A percentile compares a stretch with the other conserved stretches of the same genome.
Evolutionary conservation across 2,888 invertebrate genomes (phyloP).

Genomic region (Apamea sordens): DNA sequence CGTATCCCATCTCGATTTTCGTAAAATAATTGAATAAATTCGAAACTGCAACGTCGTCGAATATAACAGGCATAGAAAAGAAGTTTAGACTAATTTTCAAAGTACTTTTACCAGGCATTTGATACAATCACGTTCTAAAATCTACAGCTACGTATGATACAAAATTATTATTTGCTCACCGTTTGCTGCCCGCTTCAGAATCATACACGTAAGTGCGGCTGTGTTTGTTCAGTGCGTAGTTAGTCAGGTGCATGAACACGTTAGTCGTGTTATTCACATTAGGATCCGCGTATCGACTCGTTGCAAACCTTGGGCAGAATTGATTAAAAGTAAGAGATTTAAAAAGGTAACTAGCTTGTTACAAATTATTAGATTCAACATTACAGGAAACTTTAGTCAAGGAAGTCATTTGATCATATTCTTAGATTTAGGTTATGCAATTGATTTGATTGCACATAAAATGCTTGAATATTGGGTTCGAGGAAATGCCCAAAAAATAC

Average conservation of each 20-base stretch:
- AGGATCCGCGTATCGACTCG: slow-evolving; percentile 96
- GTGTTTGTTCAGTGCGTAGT: slow-evolving; percentile 98
- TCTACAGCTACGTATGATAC: background rate
- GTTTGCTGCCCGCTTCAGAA: slow-evolving; percentile 96
- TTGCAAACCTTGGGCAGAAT: slow-evolving; percentile 93
- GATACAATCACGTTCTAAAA: background rate
- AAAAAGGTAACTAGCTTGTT: background rate
- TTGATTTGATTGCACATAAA: slow-evolving; percentile 16
- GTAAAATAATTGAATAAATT: background rate
- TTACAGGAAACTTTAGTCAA: background rate
- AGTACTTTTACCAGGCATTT: slow-evolving; percentile 15
- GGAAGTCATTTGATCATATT: background rate
- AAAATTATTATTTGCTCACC: slow-evolving; percentile 84
- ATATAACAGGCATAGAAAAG: background rate
- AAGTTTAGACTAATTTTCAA: background rate
- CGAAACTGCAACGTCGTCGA: background rate
- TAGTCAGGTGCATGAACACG: slow-evolving; percentile 98
- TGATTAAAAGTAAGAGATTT: background rate
- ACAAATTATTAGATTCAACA: background rate
- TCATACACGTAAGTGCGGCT: slow-evolving; percentile 96
- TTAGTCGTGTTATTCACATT: slow-evolving; percentile 95
- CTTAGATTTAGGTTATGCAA: background rate
- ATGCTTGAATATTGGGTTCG: background rate
- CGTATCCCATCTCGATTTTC: too few species aligned
- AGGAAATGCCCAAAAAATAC: background rate